Evolutionary conservation across 2,888 invertebrate species (phyloP).

Genomic region (Petrolisthes manimaculis): DNA sequence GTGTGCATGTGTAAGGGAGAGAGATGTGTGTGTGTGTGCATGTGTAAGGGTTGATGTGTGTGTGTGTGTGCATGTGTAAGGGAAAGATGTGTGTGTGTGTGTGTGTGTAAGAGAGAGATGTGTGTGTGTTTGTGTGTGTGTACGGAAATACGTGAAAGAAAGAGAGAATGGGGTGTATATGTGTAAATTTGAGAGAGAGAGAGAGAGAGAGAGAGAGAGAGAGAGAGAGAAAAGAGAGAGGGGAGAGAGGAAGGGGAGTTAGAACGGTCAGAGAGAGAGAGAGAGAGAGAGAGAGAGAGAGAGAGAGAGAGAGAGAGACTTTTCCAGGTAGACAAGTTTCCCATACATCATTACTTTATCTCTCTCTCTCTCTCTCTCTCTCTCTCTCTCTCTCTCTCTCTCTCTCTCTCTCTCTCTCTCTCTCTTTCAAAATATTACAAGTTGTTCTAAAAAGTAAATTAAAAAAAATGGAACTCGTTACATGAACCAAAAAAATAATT

Average conservation of each 20-base stretch:
- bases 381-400: background rate
- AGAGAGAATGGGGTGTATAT: background rate
- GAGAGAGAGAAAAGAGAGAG: background rate
- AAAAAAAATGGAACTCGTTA: too few relatives aligned
- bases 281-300: background rate
- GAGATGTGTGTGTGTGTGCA: too few relatives aligned
- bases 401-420: background rate
- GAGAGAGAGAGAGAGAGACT: background rate
- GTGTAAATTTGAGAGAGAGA: background rate
- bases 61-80: too few relatives aligned
- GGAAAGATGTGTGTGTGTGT: too few relatives aligned
- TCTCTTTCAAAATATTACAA: too few relatives aligned
- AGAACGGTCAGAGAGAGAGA: background rate
- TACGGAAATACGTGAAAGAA: too few relatives aligned
- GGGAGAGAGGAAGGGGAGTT: background rate
- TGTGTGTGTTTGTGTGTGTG: too few relatives aligned
- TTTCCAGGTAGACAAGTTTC: background rate
- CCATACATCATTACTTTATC: background rate
- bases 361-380: background rate
- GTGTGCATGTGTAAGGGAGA: background rate
- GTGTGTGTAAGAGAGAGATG: too few relatives aligned
- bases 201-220: background rate
- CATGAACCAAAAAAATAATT: too few relatives aligned
- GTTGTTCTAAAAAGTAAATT: too few relatives aligned
- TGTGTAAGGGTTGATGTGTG: too few relatives aligned